These are phyloP conservation scores for Thysanoteuthis rhombus DNA, from an alignment of 2,888 invertebrate species.

Conservation along the genomic window DNA sequence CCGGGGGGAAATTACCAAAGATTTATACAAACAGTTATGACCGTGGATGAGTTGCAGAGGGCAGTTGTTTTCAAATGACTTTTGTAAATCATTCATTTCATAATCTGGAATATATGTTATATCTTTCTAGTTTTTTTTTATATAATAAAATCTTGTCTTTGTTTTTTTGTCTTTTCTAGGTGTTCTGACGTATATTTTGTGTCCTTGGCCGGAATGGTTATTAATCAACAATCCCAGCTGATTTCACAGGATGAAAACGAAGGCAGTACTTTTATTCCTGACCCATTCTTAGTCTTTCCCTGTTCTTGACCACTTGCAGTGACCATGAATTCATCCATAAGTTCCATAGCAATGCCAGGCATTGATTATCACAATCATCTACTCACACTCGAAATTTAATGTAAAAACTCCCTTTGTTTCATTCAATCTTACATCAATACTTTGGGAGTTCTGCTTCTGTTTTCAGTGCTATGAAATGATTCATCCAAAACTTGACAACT, in stretches of 20 bases:
- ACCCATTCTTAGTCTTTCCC: neutral
- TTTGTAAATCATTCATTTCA: too few relatives aligned
- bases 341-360: neutral
- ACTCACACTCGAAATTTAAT: neutral
- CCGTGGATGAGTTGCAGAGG: too few relatives aligned
- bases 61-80: too few relatives aligned
- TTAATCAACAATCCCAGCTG: neutral
- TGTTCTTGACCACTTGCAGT: neutral
- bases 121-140: neutral
- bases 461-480: too few relatives aligned
- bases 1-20: too few relatives aligned
- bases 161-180: neutral
- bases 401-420: neutral
- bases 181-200: neutral
- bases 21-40: too few relatives aligned
- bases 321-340: neutral
- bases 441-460: too few relatives aligned
- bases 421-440: neutral
- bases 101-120: too few relatives aligned
- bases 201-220: neutral
- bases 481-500: too few relatives aligned
- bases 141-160: neutral
- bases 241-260: neutral
- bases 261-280: neutral
- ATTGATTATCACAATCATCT: neutral